Evolutionary conservation across 2,888 invertebrate genomes (phyloP).

Genomic region (Tolmerus cingulatus): DNA sequence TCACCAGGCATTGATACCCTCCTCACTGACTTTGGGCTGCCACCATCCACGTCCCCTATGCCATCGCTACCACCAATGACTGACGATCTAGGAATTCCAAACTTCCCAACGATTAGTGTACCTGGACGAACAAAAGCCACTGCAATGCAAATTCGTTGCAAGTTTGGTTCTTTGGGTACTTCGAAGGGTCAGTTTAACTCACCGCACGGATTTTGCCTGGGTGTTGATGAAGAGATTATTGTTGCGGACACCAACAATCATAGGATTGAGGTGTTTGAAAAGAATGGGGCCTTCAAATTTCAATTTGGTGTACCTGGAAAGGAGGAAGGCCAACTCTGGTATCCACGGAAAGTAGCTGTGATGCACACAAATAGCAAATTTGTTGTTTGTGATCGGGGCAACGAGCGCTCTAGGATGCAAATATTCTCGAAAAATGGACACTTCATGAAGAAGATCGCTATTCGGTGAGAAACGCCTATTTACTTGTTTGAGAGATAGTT

Average conservation of each 20-base stretch:
- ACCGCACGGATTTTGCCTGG: constrained; percentile 96
- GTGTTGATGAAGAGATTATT: constrained; percentile 93
- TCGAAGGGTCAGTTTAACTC: constrained; percentile 95
- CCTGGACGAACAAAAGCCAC: constrained; percentile 77
- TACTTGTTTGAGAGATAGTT: neutral
- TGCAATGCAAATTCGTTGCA: constrained; percentile 88
- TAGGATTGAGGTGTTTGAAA: constrained; percentile 94
- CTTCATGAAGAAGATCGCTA: constrained; percentile 94
- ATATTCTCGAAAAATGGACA: constrained; percentile 96
- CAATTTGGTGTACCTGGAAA: constrained; percentile 95
- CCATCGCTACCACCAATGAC: constrained; percentile 63
- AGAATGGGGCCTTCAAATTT: constrained; percentile 90
- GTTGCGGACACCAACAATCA: constrained; percentile 98
- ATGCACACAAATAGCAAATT: constrained; percentile 87
- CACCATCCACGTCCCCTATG: constrained; percentile 71
- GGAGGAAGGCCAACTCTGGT: constrained; percentile 97
- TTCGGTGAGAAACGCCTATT: constrained; percentile 62
- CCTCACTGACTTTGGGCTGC: constrained; percentile 69
- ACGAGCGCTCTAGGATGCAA: constrained; percentile 96
- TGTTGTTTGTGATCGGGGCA: constrained; percentile 97
- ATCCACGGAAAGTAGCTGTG: constrained; percentile 94
- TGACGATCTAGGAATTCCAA: constrained; percentile 64
- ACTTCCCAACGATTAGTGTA: constrained; percentile 65
- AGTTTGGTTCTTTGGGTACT: constrained; percentile 93
- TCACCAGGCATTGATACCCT: constrained; percentile 70